Conservation (phyloP, 2,797 vertebrate species). For the Dromococcyx pavoninus region DNA sequence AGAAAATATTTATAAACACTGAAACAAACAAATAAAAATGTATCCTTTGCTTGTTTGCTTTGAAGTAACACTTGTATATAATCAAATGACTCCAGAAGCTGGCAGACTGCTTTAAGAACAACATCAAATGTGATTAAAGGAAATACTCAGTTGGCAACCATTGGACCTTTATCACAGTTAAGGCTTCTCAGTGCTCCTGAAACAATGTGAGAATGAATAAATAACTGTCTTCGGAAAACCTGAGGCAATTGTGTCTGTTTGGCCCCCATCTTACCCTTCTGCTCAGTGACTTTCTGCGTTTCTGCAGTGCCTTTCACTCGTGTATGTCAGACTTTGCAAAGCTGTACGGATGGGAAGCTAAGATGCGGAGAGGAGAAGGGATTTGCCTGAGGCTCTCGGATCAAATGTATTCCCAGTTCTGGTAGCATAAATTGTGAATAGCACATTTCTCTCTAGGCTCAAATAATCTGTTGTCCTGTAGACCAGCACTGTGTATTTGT, state of each 20-base stretch:
- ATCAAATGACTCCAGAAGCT: constrained; percentile 55
- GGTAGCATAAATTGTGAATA: not conserved
- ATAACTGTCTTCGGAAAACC: not conserved
- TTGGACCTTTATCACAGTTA: constrained; percentile 43
- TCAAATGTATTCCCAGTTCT: constrained; percentile 14
- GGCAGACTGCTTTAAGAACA: constrained; percentile 47
- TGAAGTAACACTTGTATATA: constrained; percentile 54
- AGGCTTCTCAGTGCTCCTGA: not conserved
- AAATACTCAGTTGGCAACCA: constrained; percentile 5
- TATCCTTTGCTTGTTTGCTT: constrained; percentile 52
- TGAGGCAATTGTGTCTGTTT: not conserved
- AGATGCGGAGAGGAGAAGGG: constrained; percentile 23
- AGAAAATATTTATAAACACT: constrained; percentile 37
- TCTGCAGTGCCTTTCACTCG: not conserved
- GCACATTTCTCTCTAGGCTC: not conserved
- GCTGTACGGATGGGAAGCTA: not conserved
- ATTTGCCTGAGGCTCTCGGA: constrained; percentile 44
- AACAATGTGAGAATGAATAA: constrained; percentile 18
- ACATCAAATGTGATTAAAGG: constrained; percentile 51
- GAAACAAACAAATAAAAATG: constrained; percentile 61
- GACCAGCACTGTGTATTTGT: not conserved
- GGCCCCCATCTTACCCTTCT: not conserved
- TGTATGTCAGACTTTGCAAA: not conserved
- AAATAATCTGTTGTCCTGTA: not conserved
- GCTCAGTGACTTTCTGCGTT: not conserved